Base-by-base conservation (phyloP, 2,888 invertebrate genomes). In the Anoplius nigerrimus region DNA sequence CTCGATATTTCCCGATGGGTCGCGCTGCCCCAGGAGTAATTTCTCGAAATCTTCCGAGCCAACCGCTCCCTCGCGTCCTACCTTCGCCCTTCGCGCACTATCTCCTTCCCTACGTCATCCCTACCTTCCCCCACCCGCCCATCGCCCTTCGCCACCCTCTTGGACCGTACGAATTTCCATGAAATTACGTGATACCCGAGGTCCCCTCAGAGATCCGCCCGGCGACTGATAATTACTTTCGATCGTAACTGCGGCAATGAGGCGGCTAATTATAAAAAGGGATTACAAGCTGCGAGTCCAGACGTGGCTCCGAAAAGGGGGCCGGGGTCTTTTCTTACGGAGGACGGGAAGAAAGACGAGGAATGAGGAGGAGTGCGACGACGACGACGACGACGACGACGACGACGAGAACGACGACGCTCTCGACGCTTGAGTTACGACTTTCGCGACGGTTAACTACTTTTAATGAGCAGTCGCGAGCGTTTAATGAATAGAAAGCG, bases 231-330 rank as follows among this genome's bases (percentile, higher is more conserved):
- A 78, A 80, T 83, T 76, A 79, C 76, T 82, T 76, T 76, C 76
- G 77, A 80, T 83, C 77, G 73, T 81, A 81, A 81, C 79, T 81
- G 82, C 81, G 82, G 76, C 75, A 80, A 82, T 75, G 74, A 79
- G 71, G 58, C 69, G 56, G 68, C 76, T 77, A 82, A 81, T 82
- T 80, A 78, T 78, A 76, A 80, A 82, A 81, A 80, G 73, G 73
- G 71, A 82, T 78, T 81, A 80, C 77, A 74, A 79, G 72, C 67
- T 70, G 65, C 55, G 46, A 21, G 43, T 18, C 54, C 51, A 18
- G 45, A 59, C 34, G 51, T 46, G 18, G 54, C 60, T 20, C 52
- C 56, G 43, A 53, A 56, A 48, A 20, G 53, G 46, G 48, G 24
- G 48, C 62, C 16, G 59, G n/a, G 54, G 58, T 55, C 46, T 64